Base-by-base conservation (phyloP, 23 tunicate species). In the Botrylloides violaceus region DNA sequence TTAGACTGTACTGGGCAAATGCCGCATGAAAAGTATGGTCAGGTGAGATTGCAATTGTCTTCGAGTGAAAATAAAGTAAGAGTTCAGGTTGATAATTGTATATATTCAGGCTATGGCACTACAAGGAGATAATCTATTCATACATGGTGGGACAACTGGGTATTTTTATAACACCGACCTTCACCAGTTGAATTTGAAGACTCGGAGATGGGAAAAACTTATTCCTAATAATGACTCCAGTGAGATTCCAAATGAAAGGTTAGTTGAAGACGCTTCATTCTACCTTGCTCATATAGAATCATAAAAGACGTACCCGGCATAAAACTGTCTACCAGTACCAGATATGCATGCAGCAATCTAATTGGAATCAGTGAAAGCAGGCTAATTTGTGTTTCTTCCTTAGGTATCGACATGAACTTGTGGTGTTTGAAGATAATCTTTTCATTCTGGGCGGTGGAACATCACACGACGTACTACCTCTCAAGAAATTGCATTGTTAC, bases 351-450 rank as follows among this genome's bases (percentile, higher is more conserved):
- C n/a, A n/a, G n/a, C n/a, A n/a, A n/a, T n/a, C n/a, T n/a, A n/a
- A n/a, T n/a, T n/a, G n/a, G n/a, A n/a, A n/a, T n/a, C n/a, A n/a
- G n/a, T n/a, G n/a, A n/a, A n/a, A n/a, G n/a, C n/a, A n/a, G n/a
- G n/a, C n/a, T n/a, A n/a, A n/a, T n/a, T n/a, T n/a, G n/a, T n/a
- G n/a, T n/a, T 24, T 21, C 59, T 60, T 5, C 30, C 48, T 3
- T 59, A 84, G 92, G 77, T 84, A 84, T 64, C 79, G 92, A 0
- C 92, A 84, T 64, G 92, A 84, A 71, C 49, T 84, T 61, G 92
- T 79, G 22, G 62, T 65, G 34, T 79, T 55, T 53, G 49, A 72
- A 49, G 71, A 72, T 34, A 61, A 71, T 19, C 49, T 84, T 21
- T 77, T 32, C 64, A 78, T 84, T 15, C 49, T 84, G 25, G 92